A percentile compares a stretch with the other conserved stretches of the same genome.
phyloP scores from a whole-genome alignment of 2,113 vertebrate species.

The Salvator merianae region DNA sequence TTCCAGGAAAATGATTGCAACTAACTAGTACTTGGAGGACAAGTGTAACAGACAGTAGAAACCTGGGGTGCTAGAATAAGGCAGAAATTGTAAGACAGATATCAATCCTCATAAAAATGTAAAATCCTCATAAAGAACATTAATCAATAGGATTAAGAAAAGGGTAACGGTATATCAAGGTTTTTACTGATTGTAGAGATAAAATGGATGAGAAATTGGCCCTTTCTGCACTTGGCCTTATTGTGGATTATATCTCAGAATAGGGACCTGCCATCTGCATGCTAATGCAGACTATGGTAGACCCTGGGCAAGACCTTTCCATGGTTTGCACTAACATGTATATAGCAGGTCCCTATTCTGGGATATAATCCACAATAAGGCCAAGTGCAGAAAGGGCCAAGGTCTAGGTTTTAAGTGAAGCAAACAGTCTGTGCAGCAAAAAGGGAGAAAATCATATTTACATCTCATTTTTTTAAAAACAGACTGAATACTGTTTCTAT shows the following conservation, averaged over 20 bases:
- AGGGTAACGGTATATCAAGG: slow-evolving; percentile 46
- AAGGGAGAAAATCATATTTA: neutral
- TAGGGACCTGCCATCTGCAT: too few relatives aligned
- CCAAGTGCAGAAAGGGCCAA: too few relatives aligned
- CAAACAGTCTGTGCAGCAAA: neutral
- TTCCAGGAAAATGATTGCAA: slow-evolving; percentile 55
- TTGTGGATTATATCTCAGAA: too few relatives aligned
- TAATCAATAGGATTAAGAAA: slow-evolving; percentile 58
- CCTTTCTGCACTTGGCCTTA: too few relatives aligned
- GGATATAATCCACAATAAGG: too few relatives aligned
- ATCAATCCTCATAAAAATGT: slow-evolving; percentile 62
- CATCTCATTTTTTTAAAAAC: neutral
- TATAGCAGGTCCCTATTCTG: too few relatives aligned
- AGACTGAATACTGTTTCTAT: neutral
- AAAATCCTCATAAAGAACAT: slow-evolving; percentile 51
- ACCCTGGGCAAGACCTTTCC: too few relatives aligned
- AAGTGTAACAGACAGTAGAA: slow-evolving; percentile 31
- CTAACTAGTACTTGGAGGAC: slow-evolving; percentile 45
- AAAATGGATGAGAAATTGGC: slow-evolving; percentile 35
- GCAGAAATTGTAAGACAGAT: slow-evolving; percentile 53
- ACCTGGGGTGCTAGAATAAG: slow-evolving; percentile 46
- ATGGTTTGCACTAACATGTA: too few relatives aligned
- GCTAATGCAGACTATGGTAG: too few relatives aligned
- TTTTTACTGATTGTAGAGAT: slow-evolving; percentile 25
- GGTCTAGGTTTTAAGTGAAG: slow-evolving; percentile 38